These are phyloP conservation scores for Nasonia giraulti DNA, from an alignment of 1,140 invertebrate genomes.

Conservation along the genomic window DNA sequence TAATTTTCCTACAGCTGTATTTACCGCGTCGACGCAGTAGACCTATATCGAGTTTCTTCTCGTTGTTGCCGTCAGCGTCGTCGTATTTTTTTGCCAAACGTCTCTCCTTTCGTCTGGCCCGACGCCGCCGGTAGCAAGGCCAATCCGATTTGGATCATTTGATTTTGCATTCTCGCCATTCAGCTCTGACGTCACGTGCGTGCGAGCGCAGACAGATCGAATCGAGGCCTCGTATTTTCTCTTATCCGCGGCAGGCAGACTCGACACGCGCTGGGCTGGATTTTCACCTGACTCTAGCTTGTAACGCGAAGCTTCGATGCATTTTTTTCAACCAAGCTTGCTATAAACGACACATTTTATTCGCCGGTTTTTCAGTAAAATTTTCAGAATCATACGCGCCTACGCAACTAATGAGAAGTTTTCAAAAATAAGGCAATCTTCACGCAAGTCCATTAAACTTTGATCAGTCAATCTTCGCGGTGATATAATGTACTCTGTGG, in stretches of 20 bases:
- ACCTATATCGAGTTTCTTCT: neutral
- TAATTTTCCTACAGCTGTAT: neutral
- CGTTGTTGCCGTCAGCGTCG: neutral
- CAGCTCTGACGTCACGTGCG: conserved; percentile 46
- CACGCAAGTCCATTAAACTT: neutral
- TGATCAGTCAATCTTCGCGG: too few species aligned
- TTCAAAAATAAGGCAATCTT: neutral
- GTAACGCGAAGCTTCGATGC: neutral
- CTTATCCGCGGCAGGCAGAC: neutral
- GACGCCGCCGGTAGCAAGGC: neutral
- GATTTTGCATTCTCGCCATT: conserved; percentile 49
- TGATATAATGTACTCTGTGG: neutral
- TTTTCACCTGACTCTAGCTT: neutral
- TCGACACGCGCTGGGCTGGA: neutral
- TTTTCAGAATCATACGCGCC: too few species aligned
- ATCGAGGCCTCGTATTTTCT: conserved; percentile 32
- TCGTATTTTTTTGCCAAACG: neutral
- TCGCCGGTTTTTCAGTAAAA: too few species aligned
- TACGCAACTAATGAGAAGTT: too few species aligned
- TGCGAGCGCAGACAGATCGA: conserved; percentile 35
- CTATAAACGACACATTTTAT: too few species aligned
- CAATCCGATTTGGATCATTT: conserved; percentile 52
- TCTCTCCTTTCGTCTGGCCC: conserved; percentile 26
- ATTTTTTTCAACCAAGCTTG: too few species aligned
- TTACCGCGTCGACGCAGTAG: neutral